Percentiles rank a stretch among this genome's conserved stretches.
Evolutionary conservation across 1,140 invertebrate genomes (phyloP).

Genomic region (Lysiphlebus fabarum): DNA sequence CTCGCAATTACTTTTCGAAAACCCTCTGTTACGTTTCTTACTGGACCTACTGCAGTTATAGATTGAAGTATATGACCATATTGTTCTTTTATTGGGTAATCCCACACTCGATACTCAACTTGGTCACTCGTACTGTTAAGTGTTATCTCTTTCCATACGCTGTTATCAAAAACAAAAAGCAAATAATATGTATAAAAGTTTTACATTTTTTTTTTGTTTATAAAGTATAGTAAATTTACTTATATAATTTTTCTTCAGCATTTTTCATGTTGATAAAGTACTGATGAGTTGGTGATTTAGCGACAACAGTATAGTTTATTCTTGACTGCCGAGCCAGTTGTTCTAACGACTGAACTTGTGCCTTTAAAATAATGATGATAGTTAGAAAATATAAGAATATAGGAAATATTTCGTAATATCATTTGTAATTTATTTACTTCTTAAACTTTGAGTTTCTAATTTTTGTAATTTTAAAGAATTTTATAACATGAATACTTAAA

Average conservation of each 20-base stretch:
- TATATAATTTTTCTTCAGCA: conserved; percentile 83
- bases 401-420: background rate
- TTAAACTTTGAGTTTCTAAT: too few relatives aligned
- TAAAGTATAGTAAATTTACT: conserved; percentile 53
- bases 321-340: conserved; percentile 81
- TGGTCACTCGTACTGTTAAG: conserved; percentile 74
- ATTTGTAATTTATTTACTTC: too few relatives aligned
- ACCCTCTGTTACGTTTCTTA: conserved; percentile 66
- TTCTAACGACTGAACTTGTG: conserved; percentile 82
- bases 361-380: conserved; percentile 51
- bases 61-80: conserved; percentile 83
- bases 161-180: conserved; percentile 41
- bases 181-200: conserved; percentile 8
- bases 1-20: conserved; percentile 73
- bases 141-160: conserved; percentile 86
- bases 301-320: conserved; percentile 89
- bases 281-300: conserved; percentile 72
- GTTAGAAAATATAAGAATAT: conserved; percentile 9
- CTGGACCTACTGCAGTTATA: conserved; percentile 74
- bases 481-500: too few relatives aligned
- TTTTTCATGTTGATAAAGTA: conserved; percentile 92
- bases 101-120: conserved; percentile 81
- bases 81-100: conserved; percentile 88
- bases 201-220: background rate
- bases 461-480: too few relatives aligned